Conservation (phyloP, 2,797 vertebrate genomes). For the Gymnothorax reevesii region DNA sequence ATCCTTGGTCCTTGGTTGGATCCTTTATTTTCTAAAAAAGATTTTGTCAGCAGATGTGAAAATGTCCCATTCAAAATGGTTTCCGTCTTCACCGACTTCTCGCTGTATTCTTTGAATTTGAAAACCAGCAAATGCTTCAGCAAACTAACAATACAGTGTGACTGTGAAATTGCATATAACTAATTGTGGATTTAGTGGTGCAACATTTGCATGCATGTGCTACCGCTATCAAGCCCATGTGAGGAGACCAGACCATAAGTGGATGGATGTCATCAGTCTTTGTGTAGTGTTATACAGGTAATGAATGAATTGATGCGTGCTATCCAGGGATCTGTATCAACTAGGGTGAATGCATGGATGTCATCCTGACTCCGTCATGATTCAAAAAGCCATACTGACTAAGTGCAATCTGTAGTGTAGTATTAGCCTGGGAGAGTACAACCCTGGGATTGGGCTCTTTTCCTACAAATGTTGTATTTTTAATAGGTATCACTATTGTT, state of each 20-base stretch:
- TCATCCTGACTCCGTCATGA: not conserved
- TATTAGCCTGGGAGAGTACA: constrained; percentile 21
- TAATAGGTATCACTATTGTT: constrained; percentile 13
- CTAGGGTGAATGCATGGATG: not conserved
- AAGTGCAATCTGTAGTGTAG: constrained; percentile 35
- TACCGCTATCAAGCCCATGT: not conserved
- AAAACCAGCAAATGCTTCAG: not conserved
- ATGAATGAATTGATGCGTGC: not conserved
- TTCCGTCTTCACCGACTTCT: not conserved
- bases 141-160: not conserved
- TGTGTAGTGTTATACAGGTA: not conserved
- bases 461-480: constrained; percentile 19
- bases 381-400: constrained; percentile 34
- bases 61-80: constrained; percentile 1
- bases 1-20: too few relatives aligned
- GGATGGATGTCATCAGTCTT: not conserved
- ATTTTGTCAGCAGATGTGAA: not conserved
- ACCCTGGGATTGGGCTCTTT: constrained; percentile 11
- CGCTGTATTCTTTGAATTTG: not conserved
- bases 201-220: not conserved
- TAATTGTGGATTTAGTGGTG: not conserved
- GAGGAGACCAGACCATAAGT: not conserved
- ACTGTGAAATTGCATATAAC: not conserved
- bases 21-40: not conserved
- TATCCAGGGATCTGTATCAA: not conserved